Evolutionary conservation across 2,797 vertebrate species (phyloP).

Genomic region (Lagodon rhomboides): DNA sequence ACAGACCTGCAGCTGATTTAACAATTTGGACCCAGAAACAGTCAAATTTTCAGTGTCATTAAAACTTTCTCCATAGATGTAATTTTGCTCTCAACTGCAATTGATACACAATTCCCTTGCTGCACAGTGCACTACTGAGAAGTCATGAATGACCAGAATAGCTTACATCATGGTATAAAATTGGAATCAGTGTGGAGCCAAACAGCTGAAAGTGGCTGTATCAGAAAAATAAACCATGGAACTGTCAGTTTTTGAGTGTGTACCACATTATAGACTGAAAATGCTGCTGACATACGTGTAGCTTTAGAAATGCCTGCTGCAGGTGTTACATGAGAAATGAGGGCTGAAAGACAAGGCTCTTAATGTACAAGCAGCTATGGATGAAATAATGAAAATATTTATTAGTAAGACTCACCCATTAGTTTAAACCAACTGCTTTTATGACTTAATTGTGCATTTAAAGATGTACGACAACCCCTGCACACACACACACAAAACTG

Average conservation of each 20-base stretch:
- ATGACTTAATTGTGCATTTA: not conserved
- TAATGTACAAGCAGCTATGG: not conserved
- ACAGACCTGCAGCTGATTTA: not conserved
- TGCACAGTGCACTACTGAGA: not conserved
- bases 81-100: no score
- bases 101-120: not conserved
- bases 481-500: not conserved
- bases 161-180: not conserved
- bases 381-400: not conserved
- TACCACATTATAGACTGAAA: no score
- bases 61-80: not conserved
- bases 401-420: not conserved
- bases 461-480: not conserved
- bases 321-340: not conserved
- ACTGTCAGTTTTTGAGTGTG: no score
- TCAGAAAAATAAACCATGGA: not conserved
- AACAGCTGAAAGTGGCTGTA: not conserved
- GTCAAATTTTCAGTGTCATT: not conserved
- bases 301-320: not conserved
- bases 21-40: not conserved
- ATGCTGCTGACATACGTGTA: not conserved
- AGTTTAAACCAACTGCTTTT: not conserved
- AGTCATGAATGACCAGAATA: not conserved
- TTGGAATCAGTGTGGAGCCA: not conserved
- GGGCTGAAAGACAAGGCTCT: not conserved